These are phyloP conservation scores for Pseudococcus jackbeardsleyi DNA, from an alignment of 2,888 invertebrate genomes.

Conservation along the genomic window DNA sequence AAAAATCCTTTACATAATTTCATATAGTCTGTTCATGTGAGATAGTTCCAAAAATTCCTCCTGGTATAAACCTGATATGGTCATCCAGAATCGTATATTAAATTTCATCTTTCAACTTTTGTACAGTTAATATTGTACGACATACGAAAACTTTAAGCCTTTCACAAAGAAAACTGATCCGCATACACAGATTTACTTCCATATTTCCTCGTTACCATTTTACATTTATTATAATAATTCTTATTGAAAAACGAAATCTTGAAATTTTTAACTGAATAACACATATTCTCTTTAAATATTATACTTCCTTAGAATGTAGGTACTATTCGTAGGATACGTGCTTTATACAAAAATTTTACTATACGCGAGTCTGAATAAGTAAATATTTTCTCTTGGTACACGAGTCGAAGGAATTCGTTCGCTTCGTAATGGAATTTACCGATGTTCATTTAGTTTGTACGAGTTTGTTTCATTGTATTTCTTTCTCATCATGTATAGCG, in stretches of 20 bases:
- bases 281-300: neutral
- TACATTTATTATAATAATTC: neutral
- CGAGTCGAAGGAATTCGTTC: neutral
- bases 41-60: too few species aligned
- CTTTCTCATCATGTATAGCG: neutral
- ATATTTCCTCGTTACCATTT: too few species aligned
- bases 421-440: neutral
- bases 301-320: neutral
- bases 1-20: too few species aligned
- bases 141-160: neutral
- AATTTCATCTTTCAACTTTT: neutral
- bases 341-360: neutral
- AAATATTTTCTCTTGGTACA: neutral
- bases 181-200: neutral
- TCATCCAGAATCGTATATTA: neutral
- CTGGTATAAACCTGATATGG: too few species aligned
- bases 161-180: neutral
- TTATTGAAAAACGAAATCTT: neutral
- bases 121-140: too few species aligned
- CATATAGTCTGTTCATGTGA: too few species aligned
- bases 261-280: neutral
- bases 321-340: neutral
- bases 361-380: neutral
- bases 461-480: constrained; percentile 21
- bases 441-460: neutral